phyloP scores from a whole-genome alignment of 2,888 invertebrate genomes.

The Thera britannica region DNA sequence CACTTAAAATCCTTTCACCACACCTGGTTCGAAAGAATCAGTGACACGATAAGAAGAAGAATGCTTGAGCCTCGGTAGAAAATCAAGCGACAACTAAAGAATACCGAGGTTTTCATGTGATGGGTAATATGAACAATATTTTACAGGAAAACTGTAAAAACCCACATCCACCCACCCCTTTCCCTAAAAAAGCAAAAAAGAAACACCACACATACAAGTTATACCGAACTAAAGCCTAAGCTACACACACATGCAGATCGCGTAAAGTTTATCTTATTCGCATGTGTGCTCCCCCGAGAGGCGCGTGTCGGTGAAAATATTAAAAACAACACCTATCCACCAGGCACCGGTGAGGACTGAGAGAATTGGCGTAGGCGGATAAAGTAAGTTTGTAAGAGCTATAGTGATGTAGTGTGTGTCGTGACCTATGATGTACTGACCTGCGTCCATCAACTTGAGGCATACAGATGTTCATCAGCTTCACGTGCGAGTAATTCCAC shows the following conservation, averaged over 20 bases:
- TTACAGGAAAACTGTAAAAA: neutral
- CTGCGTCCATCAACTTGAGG: too few species aligned
- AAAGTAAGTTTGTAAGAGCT: too few species aligned
- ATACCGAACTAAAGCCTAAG: constrained; percentile 4
- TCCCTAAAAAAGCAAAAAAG: constrained; percentile 17
- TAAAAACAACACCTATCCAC: constrained; percentile 64
- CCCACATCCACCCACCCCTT: constrained; percentile 18
- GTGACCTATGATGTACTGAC: too few species aligned
- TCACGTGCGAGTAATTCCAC: too few species aligned
- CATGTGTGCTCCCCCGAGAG: constrained; percentile 68
- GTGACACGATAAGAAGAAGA: too few species aligned
- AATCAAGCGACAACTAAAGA: neutral
- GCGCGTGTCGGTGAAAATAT: constrained; percentile 70
- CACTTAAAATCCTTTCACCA: too few species aligned
- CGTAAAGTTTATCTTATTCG: constrained; percentile 38
- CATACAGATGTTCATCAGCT: too few species aligned
- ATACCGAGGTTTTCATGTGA: neutral
- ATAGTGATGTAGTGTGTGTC: too few species aligned
- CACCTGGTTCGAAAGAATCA: too few species aligned
- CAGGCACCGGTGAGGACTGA: constrained; percentile 1
- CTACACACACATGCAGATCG: constrained; percentile 21
- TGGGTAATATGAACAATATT: neutral
- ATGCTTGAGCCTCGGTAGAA: neutral
- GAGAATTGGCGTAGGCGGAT: constrained; percentile 9
- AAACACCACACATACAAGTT: neutral